phyloP scores from a whole-genome alignment of 92 coral and sea anemone species.

The Porites divaricata region DNA sequence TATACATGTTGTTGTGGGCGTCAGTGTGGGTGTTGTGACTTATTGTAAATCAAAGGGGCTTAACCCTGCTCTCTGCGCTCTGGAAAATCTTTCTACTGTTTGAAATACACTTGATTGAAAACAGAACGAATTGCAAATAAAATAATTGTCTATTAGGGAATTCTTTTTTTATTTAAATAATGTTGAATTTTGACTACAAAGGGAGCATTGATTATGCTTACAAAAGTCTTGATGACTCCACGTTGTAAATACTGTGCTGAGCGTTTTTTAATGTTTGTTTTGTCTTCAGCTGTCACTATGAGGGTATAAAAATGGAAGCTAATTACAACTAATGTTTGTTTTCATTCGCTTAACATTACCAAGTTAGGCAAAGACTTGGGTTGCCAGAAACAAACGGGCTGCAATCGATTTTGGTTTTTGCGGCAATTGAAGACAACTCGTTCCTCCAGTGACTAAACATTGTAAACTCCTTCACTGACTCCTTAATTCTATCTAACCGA shows the following conservation, averaged over 20 bases:
- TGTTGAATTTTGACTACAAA: not conserved
- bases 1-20: too few relatives aligned
- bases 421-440: not conserved
- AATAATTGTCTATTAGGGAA: too few relatives aligned
- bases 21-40: too few relatives aligned
- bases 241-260: not conserved
- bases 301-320: not conserved
- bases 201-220: too few relatives aligned
- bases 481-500: not conserved
- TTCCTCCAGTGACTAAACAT: too few relatives aligned
- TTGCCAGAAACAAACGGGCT: not conserved
- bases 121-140: too few relatives aligned
- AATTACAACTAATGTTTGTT: conserved; percentile 7
- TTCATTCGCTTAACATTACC: not conserved
- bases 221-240: not conserved
- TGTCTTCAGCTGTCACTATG: not conserved
- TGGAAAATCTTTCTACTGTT: too few relatives aligned
- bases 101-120: too few relatives aligned
- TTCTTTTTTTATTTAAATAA: too few relatives aligned
- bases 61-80: too few relatives aligned
- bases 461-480: too few relatives aligned
- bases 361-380: not conserved
- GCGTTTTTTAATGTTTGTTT: not conserved
- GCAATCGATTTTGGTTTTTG: conserved; percentile 1
- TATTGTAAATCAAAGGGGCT: too few relatives aligned